Percentiles rank a stretch among this genome's conserved stretches.
phyloP scores from a whole-genome alignment of 2,888 invertebrate genomes.

The Zhuqinia jingwanae region DNA sequence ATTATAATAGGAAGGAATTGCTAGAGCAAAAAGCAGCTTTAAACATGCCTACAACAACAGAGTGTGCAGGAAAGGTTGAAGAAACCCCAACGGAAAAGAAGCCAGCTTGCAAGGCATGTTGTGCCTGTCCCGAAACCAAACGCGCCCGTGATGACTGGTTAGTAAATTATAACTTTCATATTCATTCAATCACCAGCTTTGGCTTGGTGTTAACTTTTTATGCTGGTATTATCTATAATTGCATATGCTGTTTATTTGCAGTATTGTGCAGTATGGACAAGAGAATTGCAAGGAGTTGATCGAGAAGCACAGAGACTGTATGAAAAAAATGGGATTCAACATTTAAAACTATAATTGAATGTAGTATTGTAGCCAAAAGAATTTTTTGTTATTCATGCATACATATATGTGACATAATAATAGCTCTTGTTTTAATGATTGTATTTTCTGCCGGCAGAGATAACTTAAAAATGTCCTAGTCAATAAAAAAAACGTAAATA shows the following conservation, averaged over 20 bases:
- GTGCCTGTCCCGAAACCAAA: slow-evolving; percentile 98
- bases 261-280: slow-evolving; percentile 95
- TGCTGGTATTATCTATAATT: too few relatives aligned
- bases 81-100: slow-evolving; percentile 80
- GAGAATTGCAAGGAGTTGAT: slow-evolving; percentile 94
- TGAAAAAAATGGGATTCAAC: slow-evolving; percentile 97
- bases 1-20: too few relatives aligned
- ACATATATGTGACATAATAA: too few relatives aligned
- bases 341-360: slow-evolving; percentile 84
- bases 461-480: background rate
- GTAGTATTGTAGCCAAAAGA: background rate
- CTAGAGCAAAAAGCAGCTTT: background rate
- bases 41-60: slow-evolving; percentile 51
- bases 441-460: slow-evolving; percentile 8
- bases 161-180: too few relatives aligned
- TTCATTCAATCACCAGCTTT: too few relatives aligned
- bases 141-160: slow-evolving; percentile 94
- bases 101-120: slow-evolving; percentile 95
- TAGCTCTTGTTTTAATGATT: background rate
- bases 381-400: background rate
- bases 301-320: slow-evolving; percentile 97
- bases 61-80: slow-evolving; percentile 51
- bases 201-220: slow-evolving; percentile 81
- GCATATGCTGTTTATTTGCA: too few relatives aligned
- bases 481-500: background rate